These are phyloP conservation scores for Heliconius congener DNA, from an alignment of 1,140 invertebrate genomes.

Conservation along the genomic window DNA sequence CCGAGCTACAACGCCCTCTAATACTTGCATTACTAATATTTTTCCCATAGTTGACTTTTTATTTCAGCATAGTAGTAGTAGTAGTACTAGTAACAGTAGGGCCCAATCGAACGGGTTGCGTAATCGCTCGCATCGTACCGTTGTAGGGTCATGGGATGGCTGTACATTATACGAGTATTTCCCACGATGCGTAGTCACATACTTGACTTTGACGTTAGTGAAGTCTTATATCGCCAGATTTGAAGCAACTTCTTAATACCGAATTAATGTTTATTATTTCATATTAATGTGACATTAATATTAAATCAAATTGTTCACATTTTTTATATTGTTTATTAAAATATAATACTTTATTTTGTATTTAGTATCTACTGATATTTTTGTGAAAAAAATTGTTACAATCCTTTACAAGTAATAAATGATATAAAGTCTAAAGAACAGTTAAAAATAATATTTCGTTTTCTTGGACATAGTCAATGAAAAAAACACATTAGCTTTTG, in stretches of 20 bases:
- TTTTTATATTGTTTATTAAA: not conserved
- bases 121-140: constrained; percentile 49
- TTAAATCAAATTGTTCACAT: not conserved
- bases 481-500: too few species aligned
- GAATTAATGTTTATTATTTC: constrained; percentile 41
- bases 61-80: not conserved
- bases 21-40: too few species aligned
- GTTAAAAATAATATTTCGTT: too few species aligned
- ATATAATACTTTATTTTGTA: not conserved
- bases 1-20: not conserved
- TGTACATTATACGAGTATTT: constrained; percentile 52
- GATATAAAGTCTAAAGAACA: too few species aligned
- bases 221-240: constrained; percentile 51
- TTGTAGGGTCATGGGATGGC: constrained; percentile 61
- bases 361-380: not conserved
- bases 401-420: not conserved
- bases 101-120: constrained; percentile 44
- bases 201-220: constrained; percentile 51
- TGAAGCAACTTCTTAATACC: constrained; percentile 48
- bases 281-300: constrained; percentile 25
- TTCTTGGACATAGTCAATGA: too few species aligned
- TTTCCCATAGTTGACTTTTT: not conserved
- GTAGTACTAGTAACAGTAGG: constrained; percentile 8
- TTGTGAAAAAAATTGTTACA: not conserved
- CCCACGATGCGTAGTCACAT: constrained; percentile 60